Base-by-base conservation (phyloP, 2,888 invertebrate species). In the Nebria salina region DNA sequence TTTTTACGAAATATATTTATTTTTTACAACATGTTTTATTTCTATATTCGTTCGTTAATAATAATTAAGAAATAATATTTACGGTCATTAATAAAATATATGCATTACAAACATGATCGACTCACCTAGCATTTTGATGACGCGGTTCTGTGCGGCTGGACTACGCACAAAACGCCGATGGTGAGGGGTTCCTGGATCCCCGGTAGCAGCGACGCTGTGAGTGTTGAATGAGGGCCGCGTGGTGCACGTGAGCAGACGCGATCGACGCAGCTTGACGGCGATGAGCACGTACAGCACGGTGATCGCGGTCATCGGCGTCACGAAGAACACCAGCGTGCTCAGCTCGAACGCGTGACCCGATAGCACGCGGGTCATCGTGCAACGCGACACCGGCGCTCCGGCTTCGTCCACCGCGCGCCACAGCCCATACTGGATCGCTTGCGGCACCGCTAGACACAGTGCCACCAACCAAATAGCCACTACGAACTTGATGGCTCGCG, bases 261-360 rank as follows among this genome's bases (percentile, higher is more conserved):
- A 93, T 74, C 93, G 92, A 78, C 93, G 90, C 83, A 95, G 89
- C 86, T 94, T 94, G 72, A 94, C 88, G 1, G 94, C 95, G 85
- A 95, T 95, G 83, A 95, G 89, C 77, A 94, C 92, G 86, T 97
- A 97, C 83, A 97, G 90, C 83, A 96, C 94, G 64, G 94, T 93
- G 86, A 97, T 96, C 82, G 96, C 91, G 54, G 95, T 94, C 96
- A 97, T 96, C 1, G 97, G 97, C 70, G 94, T 93, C 65, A 96
- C 93, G 87, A 97, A 97, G 89, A 97, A 96, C 85, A 96, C 89
- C 86, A 94, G 93, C 85, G 94, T 93, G 13, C 96, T 95, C 85
- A 96, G 92, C 86, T 95, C 94, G 86, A 96, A 95, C 83, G 94
- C 93, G 89, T 95, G 93, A 82, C 93, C 92, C 75, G 93, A 89